Evolutionary conservation across 2,113 vertebrate genomes (phyloP), one percentile per base, ranked within the genome.

Genomic region (Halcyon senegalensis): DNA sequence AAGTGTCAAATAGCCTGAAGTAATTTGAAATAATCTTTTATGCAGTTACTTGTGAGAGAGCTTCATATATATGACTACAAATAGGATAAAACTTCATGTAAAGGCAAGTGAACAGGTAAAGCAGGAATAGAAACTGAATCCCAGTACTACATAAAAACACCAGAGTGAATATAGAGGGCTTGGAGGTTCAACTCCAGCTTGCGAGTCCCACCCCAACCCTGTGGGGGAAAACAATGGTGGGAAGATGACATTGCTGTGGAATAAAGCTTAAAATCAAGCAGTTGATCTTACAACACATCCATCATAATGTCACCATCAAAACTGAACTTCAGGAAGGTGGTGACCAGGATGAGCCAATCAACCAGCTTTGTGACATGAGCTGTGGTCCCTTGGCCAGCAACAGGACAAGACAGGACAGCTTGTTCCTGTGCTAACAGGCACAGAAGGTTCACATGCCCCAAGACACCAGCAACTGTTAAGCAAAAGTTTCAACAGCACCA

Each of bases 151-250:
- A 23, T 3, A 91, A n/a, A 51, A 70, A 77, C 18, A 41, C 62
- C 4, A 50, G 35, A 56, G 16, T 12, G 37, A 87, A 80, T 48
- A 59, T 39, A 44, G 28, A 86, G 17, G 31, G 10, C 60, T 63
- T 51, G 16, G 19, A 81, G 24, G 33, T 80, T 89, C 63, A 76
- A 27, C 23, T 84, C 20, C 59, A 84, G 62, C 16, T 48, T 46
- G 13, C 21, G 86, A 90, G 51, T 63, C 25, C 48, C 37, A 77
- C 55, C 21, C 50, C 58, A 50, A 67, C 9, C 3, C 50, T 68
- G 7, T 0, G 0, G 19, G 39, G 11, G 5, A 10, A 20, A 60
- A 78, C n/a, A 44, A 15, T 0, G 72, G 35, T 2, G 7, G 14
- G 30, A 53, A 88, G 35, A 58, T 12, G 7, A 79, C 1, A 3